phyloP scores from a whole-genome alignment of 2,113 vertebrate species.

The Pimephales promelas region DNA sequence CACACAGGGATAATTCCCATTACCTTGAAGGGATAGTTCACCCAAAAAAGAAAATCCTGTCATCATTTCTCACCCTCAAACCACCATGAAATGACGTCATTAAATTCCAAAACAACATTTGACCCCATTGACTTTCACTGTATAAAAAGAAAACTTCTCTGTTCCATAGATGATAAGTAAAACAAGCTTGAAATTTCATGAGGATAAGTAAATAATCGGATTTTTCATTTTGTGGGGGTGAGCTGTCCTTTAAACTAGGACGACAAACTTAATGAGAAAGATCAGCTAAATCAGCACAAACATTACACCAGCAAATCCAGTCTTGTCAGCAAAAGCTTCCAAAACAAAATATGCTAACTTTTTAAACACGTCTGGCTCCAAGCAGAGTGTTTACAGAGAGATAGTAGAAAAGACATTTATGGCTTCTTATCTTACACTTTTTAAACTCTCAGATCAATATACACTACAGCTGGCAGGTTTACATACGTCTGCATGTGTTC shows the following conservation, averaged over 20 bases:
- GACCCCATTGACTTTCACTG: background rate
- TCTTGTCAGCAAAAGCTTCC: constrained; percentile 24
- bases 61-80: background rate
- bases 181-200: background rate
- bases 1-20: too few species aligned
- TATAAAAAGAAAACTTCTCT: background rate
- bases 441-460: constrained; percentile 60
- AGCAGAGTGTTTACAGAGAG: constrained; percentile 65
- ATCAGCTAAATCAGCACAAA: background rate
- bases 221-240: background rate
- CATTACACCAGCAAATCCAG: background rate
- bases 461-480: constrained; percentile 63
- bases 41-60: background rate
- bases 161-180: background rate
- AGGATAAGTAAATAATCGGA: background rate
- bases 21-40: background rate
- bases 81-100: background rate
- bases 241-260: background rate
- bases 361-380: constrained; percentile 45
- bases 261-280: background rate
- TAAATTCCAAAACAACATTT: too few species aligned
- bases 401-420: constrained; percentile 65
- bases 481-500: constrained; percentile 62
- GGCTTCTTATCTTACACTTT: constrained; percentile 49
- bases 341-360: background rate